These are phyloP conservation scores for Scolanthus callimorphus DNA, from an alignment of 92 coral and sea anemone species.

Conservation along the genomic window DNA sequence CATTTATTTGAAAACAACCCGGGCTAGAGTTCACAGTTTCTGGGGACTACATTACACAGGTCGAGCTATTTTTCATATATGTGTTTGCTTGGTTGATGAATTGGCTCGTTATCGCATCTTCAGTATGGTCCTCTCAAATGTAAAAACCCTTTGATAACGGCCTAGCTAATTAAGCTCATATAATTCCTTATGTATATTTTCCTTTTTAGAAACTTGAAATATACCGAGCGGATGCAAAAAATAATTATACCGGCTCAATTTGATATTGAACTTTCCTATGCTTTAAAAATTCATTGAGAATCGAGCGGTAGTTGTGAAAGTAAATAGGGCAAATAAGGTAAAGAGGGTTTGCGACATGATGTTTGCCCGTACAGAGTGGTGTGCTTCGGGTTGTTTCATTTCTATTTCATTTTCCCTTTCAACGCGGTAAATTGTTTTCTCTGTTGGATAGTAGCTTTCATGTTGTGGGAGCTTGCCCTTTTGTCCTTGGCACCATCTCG, in stretches of 20 bases:
- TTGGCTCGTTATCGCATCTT: constrained; percentile 67
- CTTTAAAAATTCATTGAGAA: constrained; percentile 71
- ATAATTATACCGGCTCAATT: constrained; percentile 63
- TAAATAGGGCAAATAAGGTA: constrained; percentile 52
- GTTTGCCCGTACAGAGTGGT: constrained; percentile 20
- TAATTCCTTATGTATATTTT: constrained; percentile 56
- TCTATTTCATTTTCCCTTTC: too few relatives aligned
- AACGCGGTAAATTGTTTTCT: constrained; percentile 45
- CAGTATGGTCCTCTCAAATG: constrained; percentile 61
- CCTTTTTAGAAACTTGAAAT: constrained; percentile 54
- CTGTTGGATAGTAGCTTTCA: constrained; percentile 23
- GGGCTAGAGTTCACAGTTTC: background rate
- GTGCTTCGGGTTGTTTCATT: constrained; percentile 45
- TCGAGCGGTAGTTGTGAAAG: constrained; percentile 61
- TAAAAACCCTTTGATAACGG: constrained; percentile 66
- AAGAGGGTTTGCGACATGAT: constrained; percentile 47
- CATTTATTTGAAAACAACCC: background rate
- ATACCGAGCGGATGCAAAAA: constrained; percentile 70
- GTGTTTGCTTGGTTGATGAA: constrained; percentile 82
- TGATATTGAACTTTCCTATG: constrained; percentile 60
- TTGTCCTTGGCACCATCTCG: constrained; percentile 15
- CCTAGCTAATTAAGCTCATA: constrained; percentile 69
- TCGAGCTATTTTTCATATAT: constrained; percentile 19
- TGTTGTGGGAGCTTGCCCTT: constrained; percentile 26
- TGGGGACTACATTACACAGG: constrained; percentile 12